phyloP scores from a whole-genome alignment of 2,113 vertebrate species.

The Seriola quinqueradiata region DNA sequence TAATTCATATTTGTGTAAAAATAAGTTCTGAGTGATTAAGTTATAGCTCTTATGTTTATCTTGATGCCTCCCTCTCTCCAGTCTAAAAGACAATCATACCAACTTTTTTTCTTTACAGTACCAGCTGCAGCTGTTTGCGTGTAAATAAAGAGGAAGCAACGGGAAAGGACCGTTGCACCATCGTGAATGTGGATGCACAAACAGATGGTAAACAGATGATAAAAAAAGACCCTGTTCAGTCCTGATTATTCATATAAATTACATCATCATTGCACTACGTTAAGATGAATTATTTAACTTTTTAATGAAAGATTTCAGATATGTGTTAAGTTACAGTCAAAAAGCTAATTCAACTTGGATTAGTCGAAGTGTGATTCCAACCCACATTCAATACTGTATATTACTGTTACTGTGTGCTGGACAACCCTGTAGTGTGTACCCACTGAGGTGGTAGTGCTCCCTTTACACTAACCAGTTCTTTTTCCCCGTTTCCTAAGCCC shows the following conservation, averaged over 20 bases:
- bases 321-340: constrained; percentile 28
- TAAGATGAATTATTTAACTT: constrained; percentile 28
- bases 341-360: constrained; percentile 33
- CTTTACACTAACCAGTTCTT: constrained; percentile 33
- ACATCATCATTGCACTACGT: constrained; percentile 25
- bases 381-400: neutral
- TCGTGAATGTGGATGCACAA: neutral
- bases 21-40: constrained; percentile 11
- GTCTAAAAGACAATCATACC: neutral
- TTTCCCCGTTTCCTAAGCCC: constrained; percentile 11
- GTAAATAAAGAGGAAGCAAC: constrained; percentile 56
- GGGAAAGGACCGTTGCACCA: constrained; percentile 20
- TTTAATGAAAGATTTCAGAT: constrained; percentile 21
- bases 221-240: constrained; percentile 49
- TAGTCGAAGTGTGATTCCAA: constrained; percentile 10
- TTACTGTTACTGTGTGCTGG: constrained; percentile 33
- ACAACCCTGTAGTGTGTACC: constrained; percentile 36
- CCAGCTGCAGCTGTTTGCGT: constrained; percentile 67
- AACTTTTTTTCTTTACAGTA: constrained; percentile 67
- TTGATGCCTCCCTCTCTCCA: constrained; percentile 19
- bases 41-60: neutral
- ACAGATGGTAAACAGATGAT: neutral
- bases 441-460: constrained; percentile 47
- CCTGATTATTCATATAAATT: constrained; percentile 40
- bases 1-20: constrained; percentile 23